phyloP scores from a whole-genome alignment of 1,140 invertebrate genomes.

The Caenorhabditis brenneri region DNA sequence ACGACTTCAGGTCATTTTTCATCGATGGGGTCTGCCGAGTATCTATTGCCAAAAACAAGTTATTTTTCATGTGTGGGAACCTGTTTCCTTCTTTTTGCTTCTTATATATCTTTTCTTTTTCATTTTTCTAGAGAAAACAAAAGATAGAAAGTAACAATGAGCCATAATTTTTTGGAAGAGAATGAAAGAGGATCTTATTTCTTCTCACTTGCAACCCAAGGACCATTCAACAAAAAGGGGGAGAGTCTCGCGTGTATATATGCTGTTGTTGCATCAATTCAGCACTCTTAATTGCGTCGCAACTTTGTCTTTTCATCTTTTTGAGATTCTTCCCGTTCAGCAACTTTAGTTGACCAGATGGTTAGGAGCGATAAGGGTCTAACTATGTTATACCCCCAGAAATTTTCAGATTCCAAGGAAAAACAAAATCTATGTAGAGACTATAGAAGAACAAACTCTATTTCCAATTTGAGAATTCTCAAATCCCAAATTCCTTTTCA shows the following conservation, averaged over 20 bases:
- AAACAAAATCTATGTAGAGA: neutral
- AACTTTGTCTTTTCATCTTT: slow-evolving; percentile 23
- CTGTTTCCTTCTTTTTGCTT: neutral
- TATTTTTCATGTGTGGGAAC: slow-evolving; percentile 28
- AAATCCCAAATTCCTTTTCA: neutral
- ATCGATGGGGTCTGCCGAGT: neutral
- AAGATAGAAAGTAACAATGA: neutral
- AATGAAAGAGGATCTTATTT: slow-evolving; percentile 8
- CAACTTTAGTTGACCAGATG: neutral
- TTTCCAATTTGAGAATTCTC: neutral
- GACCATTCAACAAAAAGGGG: neutral
- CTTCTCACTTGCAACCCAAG: neutral
- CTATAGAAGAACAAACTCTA: neutral
- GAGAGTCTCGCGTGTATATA: neutral
- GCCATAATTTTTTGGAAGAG: neutral
- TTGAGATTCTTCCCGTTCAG: neutral
- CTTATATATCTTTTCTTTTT: neutral
- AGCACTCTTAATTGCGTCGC: slow-evolving; percentile 30
- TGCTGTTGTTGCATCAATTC: slow-evolving; percentile 25
- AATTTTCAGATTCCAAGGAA: neutral
- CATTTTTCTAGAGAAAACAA: neutral
- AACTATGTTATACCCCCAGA: neutral
- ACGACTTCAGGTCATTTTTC: slow-evolving; percentile 36
- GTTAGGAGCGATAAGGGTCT: neutral
- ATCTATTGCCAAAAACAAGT: slow-evolving; percentile 37